Evolutionary conservation across 2,797 vertebrate genomes (phyloP), one percentile per base, ranked within the genome.

Genomic region (Tamandua tetradactyla): DNA sequence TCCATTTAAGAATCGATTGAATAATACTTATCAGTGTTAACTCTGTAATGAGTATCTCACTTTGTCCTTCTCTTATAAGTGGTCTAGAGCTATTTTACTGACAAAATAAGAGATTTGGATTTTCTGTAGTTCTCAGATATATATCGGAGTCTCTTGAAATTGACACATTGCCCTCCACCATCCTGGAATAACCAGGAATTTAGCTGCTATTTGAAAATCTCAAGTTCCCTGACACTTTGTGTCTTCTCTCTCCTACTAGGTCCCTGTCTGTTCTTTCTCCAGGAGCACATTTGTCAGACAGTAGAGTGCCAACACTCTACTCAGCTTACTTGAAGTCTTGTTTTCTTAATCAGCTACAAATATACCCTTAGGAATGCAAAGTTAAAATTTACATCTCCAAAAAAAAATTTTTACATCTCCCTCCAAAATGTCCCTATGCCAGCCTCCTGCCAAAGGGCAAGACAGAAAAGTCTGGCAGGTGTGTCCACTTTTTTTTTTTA

Each of bases 31-130:
- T 52, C 62, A 87, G 52, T 76, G 61, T 23, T 81, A 91, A 40
- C 40, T 80, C 32, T 22, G 1, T 88, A 84, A 5, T 66, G 78
- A 89, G 57, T 9, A 25, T 13, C 37, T 18, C 14, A 64, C 57
- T 94, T 64, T 82, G 68, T 35, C 32, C 35, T 88, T 47, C 44
- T 92, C 68, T 94, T 30, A 79, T 61, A 81, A 72, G 74, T 44
- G 40, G 57, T 64, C 17, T 23, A 5, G 22, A 61, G 25, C 15
- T 89, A n/a, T 52, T 88, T 87, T 59, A 66, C 27, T 42, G 76
- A 62, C 62, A 88, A 69, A 91, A 68, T 62, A 40, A 44, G 23
- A 66, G 44, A 27, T 71, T 76, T 10, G 59, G 42, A 25, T 42
- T 79, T 80, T 68, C 59, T 75, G 12, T 69, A 35, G 23, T 83